Base-by-base conservation (phyloP, 2,113 vertebrate species). In the Oplegnathus fasciatus region DNA sequence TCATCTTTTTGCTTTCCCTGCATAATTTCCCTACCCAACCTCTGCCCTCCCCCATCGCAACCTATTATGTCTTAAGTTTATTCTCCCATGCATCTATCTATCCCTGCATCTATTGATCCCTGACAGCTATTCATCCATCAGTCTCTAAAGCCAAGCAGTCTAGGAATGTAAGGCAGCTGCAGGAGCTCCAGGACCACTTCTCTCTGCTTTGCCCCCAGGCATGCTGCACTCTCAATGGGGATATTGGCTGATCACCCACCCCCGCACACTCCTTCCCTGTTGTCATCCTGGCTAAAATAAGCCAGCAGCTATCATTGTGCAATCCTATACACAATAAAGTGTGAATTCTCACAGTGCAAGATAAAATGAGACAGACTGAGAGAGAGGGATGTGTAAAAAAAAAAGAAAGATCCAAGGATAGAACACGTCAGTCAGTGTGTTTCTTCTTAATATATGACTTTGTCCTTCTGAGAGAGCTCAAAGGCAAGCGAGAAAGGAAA, bases 61-160 rank as follows among this genome's bases (percentile, higher is more conserved):
- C 44, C 28, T 50, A 61, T 61, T 30, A 60, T 24, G 54, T 78
- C 71, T 82, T 87, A 42, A 50, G 44, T 40, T 72, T 46, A 13
- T 48, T 68, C 50, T 64, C 28, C 26, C 17, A 55, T 67, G 24
- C 52, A 65, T 61, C 37, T 9, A 75, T 85, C 71, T 17, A 37
- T 75, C 48, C 50, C 37, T 74, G 54, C 64, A 69, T 82, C 75
- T 82, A 82, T n/a, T 20, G 83, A 85, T 75, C 58, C 34, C 48
- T 78, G 26, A 48, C 34, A 73, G 61, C 82, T 20, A 81, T 76
- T 64, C 75, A 68, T 83, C 52, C 32, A 81, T 81, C 60, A 44
- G 69, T 30, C 64, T 85, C 75, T 48, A 40, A 75, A 78, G 54
- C 30, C 22, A 40, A 72, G 54, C 34, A 30, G 30, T 62, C 58